phyloP scores from a whole-genome alignment of 2,797 vertebrate genomes.

The Mormyrus hasselquistii region DNA sequence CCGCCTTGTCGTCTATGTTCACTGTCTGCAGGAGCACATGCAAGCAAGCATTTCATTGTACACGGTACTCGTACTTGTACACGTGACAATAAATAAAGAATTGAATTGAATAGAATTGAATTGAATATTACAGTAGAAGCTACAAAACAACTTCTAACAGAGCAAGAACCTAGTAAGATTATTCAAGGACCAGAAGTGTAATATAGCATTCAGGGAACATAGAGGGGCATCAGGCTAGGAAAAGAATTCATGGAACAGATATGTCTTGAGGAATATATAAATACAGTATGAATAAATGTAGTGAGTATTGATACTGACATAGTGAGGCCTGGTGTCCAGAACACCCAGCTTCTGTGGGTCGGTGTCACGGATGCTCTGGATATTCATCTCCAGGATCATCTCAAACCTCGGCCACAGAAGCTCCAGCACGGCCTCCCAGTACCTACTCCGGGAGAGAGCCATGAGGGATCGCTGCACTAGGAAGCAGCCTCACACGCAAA shows the following conservation, averaged over 20 bases:
- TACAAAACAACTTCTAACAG: not conserved
- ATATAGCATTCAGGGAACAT: not conserved
- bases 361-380: conserved; percentile 82
- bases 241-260: not conserved
- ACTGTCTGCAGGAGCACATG: too few species aligned
- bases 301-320: conserved; percentile 52
- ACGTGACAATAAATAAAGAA: too few species aligned
- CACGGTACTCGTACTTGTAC: too few species aligned
- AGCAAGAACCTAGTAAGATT: not conserved
- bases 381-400: conserved; percentile 84
- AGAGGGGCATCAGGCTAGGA: not conserved
- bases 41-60: too few species aligned
- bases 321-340: conserved; percentile 84
- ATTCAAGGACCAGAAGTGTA: not conserved
- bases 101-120: too few species aligned
- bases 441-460: conserved; percentile 54
- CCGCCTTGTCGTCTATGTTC: too few species aligned
- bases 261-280: not conserved
- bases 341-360: conserved; percentile 84
- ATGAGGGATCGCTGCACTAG: not conserved
- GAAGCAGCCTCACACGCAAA: not conserved
- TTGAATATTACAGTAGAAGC: not conserved
- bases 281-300: not conserved
- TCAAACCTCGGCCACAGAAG: conserved; percentile 87
- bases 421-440: conserved; percentile 83